Percentiles rank a stretch among this genome's conserved stretches.
Evolutionary conservation across 2,797 vertebrate species (phyloP).

Genomic region (Sebastes oblongus): DNA sequence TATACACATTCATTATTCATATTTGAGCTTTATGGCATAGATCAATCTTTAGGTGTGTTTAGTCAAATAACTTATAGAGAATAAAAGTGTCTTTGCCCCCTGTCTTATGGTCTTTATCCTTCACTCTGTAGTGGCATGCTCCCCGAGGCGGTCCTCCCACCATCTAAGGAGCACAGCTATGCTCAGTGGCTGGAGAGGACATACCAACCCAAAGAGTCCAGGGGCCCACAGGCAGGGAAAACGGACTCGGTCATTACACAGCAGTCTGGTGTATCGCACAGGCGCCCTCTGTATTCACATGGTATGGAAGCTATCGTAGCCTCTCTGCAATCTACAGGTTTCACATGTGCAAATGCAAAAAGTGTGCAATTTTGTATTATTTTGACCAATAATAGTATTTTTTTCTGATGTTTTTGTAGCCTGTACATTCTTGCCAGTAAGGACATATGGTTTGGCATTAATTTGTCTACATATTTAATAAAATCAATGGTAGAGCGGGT

Average conservation of each 20-base stretch:
- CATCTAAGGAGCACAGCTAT: conserved; percentile 91
- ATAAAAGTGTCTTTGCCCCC: not conserved
- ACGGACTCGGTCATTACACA: not conserved
- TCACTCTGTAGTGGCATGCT: conserved; percentile 83
- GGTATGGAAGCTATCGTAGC: conserved; percentile 56
- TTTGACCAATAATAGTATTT: not conserved
- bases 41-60: not conserved
- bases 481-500: not conserved
- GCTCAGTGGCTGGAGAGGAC: conserved; percentile 88
- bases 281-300: conserved; percentile 32
- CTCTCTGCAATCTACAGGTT: not conserved
- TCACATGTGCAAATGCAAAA: not conserved
- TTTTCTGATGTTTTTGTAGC: not conserved
- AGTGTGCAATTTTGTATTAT: not conserved
- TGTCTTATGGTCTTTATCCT: not conserved
- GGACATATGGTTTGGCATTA: not conserved
- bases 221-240: conserved; percentile 62
- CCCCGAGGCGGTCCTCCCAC: conserved; percentile 89
- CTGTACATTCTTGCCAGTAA: not conserved
- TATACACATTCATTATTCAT: not conserved
- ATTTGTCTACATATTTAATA: not conserved
- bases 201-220: conserved; percentile 51
- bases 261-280: conserved; percentile 1
- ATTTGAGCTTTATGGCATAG: not conserved
- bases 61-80: not conserved